A percentile compares a stretch with the other conserved stretches of the same genome.
phyloP scores from a whole-genome alignment of 1,140 invertebrate species.

The Rhagoletis zephyria region DNA sequence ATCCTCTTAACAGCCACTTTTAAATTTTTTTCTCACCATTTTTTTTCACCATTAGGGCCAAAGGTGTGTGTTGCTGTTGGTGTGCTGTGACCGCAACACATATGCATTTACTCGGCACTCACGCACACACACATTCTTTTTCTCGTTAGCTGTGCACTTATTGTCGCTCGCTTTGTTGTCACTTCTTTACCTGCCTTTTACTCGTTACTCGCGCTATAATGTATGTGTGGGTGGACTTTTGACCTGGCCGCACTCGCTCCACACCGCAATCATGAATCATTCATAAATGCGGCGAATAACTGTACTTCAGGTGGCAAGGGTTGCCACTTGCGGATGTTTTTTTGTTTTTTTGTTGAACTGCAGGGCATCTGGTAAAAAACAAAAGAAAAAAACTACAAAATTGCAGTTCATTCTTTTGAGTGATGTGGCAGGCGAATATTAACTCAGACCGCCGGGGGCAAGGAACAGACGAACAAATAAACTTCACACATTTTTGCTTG shows the following conservation, averaged over 20 bases:
- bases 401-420: constrained; percentile 37
- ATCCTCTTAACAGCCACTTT: constrained; percentile 2
- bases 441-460: background rate
- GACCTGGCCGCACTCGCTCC: background rate
- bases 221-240: background rate
- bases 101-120: background rate
- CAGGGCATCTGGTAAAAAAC: background rate
- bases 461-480: background rate
- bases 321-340: background rate
- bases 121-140: background rate
- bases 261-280: background rate
- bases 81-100: background rate
- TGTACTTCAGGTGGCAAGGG: constrained; percentile 1
- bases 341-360: background rate
- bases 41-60: background rate
- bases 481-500: background rate
- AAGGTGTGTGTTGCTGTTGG: background rate
- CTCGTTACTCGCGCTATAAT: too few relatives aligned
- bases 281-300: constrained; percentile 15
- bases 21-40: background rate
- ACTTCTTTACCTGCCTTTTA: too few relatives aligned
- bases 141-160: background rate
- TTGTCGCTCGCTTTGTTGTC: background rate
- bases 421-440: constrained; percentile 34
- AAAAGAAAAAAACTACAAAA: background rate